Percentiles rank a stretch among this genome's conserved stretches.
Conservation (phyloP, 2,113 vertebrate genomes). For the Apeltes quadracus region DNA sequence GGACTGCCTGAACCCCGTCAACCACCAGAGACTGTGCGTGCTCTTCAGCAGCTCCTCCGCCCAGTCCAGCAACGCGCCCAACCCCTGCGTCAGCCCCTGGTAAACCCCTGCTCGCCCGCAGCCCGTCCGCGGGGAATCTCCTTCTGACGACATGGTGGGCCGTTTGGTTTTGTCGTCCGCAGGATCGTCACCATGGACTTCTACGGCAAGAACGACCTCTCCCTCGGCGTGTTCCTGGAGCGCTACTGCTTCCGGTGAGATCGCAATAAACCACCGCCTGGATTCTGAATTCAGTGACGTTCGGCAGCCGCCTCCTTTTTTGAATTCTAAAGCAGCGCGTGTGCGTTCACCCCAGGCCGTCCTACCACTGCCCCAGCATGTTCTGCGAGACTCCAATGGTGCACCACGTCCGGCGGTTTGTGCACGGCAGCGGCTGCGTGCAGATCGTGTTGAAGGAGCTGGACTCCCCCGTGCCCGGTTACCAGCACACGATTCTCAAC, state of each 20-base stretch:
- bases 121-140: rapidly evolving
- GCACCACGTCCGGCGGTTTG: constrained; percentile 95
- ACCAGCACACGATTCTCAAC: constrained; percentile 97
- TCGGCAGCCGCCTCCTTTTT: too few species aligned
- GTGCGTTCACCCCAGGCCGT: constrained; percentile 80
- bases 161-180: constrained; percentile 41
- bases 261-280: not conserved
- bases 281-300: not conserved
- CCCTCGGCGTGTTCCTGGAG: constrained; percentile 95
- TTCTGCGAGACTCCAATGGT: constrained; percentile 99
- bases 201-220: constrained; percentile 98
- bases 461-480: constrained; percentile 96
- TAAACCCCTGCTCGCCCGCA: constrained; percentile 62
- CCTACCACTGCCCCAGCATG: constrained; percentile 97
- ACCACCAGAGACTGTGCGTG: constrained; percentile 96
- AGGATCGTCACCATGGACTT: constrained; percentile 99
- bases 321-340: not conserved
- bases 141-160: not conserved
- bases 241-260: constrained; percentile 96
- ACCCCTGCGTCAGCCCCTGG: constrained; percentile 98
- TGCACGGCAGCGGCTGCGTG: constrained; percentile 96
- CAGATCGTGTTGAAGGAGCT: constrained; percentile 97
- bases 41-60: constrained; percentile 97
- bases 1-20: constrained; percentile 92
- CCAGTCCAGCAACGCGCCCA: constrained; percentile 95